Base-by-base conservation (phyloP, 2,113 vertebrate species). In the Vidua chalybeata region DNA sequence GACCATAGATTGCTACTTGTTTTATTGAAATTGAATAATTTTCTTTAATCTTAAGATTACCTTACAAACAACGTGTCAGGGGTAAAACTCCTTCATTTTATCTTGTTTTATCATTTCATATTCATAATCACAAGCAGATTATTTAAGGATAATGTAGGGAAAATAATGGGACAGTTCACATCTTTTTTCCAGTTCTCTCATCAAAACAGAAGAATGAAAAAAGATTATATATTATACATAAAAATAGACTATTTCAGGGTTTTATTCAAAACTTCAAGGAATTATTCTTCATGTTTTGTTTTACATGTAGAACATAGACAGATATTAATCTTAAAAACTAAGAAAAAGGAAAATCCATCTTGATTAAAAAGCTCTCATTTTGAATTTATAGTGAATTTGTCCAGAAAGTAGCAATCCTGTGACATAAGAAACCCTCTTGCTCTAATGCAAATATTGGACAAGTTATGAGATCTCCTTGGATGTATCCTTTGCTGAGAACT, bases 51-150 rank as follows among this genome's bases (percentile, higher is more conserved):
- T 43, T 51, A 78, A 55, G 3, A 76, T 73, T 68, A 62, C 4
- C 2, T 14, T 63, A 19, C 1, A 66, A 62, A 48, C 33, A 74
- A 84, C 13, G 54, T 49, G 24, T 26, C 0, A 0, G 3, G 3
- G 5, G 1, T 3, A 18, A 24, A 49, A 18, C 28, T 2, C 5
- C 5, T 11, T 76, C 8, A 35, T 66, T 77, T 77, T 66, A 21
- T 43, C 10, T 75, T 69, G 21, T 63, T 82, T 71, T 55, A 39
- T 17, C 3, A 61, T 24, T 72, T 62, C 24, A 54, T 13, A 58
- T 48, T 64, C 18, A 64, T n/a, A 43, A 64, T 87, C 51, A n/a
- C 13, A 58, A 61, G 10, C 1, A 58, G 16, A 49, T 54, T 67
- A 52, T 76, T 83, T 64, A 43, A 80, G 20, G 5, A 64, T 9